Conservation (phyloP, 1,140 invertebrate species). For the Elymnias hypermnestra region DNA sequence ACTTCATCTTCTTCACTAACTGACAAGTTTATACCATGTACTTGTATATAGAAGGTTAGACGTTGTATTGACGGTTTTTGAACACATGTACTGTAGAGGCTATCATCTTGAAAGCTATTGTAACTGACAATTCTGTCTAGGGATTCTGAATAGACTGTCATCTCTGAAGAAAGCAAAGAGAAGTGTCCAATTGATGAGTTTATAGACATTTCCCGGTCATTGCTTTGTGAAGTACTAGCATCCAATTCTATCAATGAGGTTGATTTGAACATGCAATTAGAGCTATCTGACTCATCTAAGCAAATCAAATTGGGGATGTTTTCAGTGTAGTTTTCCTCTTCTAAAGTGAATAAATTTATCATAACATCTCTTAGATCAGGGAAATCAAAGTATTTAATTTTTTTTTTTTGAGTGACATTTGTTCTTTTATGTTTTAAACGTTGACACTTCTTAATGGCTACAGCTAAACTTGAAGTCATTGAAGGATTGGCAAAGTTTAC, state of each 20-base stretch:
- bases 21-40: constrained; percentile 54
- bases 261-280: constrained; percentile 40
- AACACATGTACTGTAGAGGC: constrained; percentile 39
- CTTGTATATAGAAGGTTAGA: constrained; percentile 63
- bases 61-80: constrained; percentile 59
- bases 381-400: constrained; percentile 55
- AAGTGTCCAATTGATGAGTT: constrained; percentile 66
- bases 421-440: background rate
- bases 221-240: constrained; percentile 32
- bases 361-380: constrained; percentile 56
- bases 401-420: constrained; percentile 47
- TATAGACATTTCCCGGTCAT: constrained; percentile 36
- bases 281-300: constrained; percentile 27
- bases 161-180: constrained; percentile 45
- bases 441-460: background rate
- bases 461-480: background rate
- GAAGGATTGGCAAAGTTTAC: constrained; percentile 33
- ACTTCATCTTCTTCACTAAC: constrained; percentile 29
- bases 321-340: constrained; percentile 25
- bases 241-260: constrained; percentile 38
- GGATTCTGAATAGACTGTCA: constrained; percentile 61
- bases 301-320: constrained; percentile 12
- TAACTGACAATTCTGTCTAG: constrained; percentile 56
- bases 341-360: constrained; percentile 40
- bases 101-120: constrained; percentile 56